Evolutionary conservation across 2,888 invertebrate species (phyloP).

Genomic region (Bembecia ichneumoniformis): DNA sequence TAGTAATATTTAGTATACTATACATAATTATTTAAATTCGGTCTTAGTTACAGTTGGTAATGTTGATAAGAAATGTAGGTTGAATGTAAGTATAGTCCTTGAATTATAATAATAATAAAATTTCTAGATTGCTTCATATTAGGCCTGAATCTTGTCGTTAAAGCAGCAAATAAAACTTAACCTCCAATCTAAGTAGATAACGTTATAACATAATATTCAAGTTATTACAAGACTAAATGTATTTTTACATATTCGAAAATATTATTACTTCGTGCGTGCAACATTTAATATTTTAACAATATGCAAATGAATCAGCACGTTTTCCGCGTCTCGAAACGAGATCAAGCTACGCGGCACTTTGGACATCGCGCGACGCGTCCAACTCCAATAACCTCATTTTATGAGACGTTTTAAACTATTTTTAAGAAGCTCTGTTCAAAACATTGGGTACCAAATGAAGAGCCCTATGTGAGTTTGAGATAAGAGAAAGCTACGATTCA

Average conservation of each 20-base stretch:
- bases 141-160: too few species aligned
- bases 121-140: too few species aligned
- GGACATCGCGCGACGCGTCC: constrained; percentile 21
- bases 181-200: too few species aligned
- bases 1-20: background rate
- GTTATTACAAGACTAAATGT: too few species aligned
- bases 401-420: constrained; percentile 21
- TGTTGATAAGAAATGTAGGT: background rate
- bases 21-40: background rate
- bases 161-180: too few species aligned
- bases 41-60: background rate
- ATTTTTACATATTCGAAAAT: too few species aligned
- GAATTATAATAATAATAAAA: background rate
- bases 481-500: constrained; percentile 65
- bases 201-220: too few species aligned
- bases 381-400: constrained; percentile 65
- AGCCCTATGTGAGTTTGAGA: constrained; percentile 41
- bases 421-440: constrained; percentile 26
- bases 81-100: background rate
- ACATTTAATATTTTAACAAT: constrained; percentile 31
- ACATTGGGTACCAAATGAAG: constrained; percentile 26
- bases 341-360: constrained; percentile 66
- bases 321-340: constrained; percentile 52
- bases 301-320: constrained; percentile 71
- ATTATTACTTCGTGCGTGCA: constrained; percentile 14